phyloP scores from a whole-genome alignment of 2,113 vertebrate genomes.

The Anarhynchus alexandrinus region DNA sequence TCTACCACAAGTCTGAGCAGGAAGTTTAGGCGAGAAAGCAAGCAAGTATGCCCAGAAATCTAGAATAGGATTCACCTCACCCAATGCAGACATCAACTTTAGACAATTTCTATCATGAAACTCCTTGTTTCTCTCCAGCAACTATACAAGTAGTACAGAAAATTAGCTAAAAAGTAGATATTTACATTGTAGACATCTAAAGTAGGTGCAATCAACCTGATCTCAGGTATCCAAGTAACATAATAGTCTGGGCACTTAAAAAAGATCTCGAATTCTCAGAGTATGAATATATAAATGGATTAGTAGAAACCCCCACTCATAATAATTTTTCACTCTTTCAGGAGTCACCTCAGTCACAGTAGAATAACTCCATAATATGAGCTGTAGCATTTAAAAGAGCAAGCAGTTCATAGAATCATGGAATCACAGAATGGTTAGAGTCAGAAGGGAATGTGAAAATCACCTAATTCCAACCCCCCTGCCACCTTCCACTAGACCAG shows the following conservation, averaged over 20 bases:
- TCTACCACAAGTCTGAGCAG: neutral
- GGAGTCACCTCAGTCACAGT: neutral
- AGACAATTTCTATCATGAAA: neutral
- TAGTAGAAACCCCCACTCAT: neutral
- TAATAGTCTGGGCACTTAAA: neutral
- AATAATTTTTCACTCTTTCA: neutral
- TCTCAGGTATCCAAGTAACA: neutral
- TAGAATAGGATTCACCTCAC: neutral
- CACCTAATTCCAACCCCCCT: neutral
- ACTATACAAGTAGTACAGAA: neutral
- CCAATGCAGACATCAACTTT: neutral
- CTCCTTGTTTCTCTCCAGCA: neutral
- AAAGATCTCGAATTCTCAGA: neutral
- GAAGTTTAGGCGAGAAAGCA: neutral
- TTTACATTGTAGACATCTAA: neutral
- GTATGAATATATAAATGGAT: neutral
- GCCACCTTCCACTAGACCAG: neutral
- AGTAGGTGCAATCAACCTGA: neutral
- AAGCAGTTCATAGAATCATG: neutral
- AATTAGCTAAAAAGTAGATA: neutral
- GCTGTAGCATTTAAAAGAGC: neutral
- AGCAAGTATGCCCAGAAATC: neutral
- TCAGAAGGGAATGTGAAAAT: neutral
- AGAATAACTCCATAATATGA: neutral
- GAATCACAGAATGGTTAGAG: neutral